Conservation (phyloP, 2,797 vertebrate genomes). For the Hemibagrus guttatus region DNA sequence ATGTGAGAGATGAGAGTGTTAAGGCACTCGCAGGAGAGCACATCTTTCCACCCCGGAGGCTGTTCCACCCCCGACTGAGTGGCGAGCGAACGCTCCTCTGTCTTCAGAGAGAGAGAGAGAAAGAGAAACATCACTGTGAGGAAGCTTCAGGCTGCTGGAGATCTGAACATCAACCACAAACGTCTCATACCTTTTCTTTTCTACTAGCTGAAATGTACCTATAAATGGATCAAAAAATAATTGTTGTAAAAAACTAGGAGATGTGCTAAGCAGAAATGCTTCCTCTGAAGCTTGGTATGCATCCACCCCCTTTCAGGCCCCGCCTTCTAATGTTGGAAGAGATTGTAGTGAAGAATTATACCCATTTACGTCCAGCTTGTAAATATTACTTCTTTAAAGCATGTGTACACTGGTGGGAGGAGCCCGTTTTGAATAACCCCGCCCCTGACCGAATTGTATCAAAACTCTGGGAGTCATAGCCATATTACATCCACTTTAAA, state of each 20-base stretch:
- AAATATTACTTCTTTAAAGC: no score
- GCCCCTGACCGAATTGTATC: background rate
- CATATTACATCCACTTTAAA: background rate
- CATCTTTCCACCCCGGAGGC: constrained; percentile 18
- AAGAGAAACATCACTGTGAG: background rate
- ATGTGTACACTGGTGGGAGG: background rate
- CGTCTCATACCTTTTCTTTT: background rate
- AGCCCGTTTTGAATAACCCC: background rate
- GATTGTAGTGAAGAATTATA: background rate
- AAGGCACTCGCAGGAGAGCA: constrained; percentile 12
- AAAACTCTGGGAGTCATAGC: background rate
- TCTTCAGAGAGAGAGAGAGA: background rate
- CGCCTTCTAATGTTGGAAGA: background rate
- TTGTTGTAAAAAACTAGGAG: no score
- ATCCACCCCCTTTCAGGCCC: background rate
- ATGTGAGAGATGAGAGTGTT: constrained; percentile 8
- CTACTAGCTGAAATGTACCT: background rate
- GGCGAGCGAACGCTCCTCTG: background rate
- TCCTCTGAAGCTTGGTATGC: background rate
- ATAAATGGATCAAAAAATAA: background rate
- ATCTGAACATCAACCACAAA: background rate
- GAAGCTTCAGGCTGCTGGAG: constrained; percentile 13
- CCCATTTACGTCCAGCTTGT: no score
- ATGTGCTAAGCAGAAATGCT: no score
- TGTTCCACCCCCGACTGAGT: constrained; percentile 1